phyloP scores from a whole-genome alignment of 2,888 invertebrate species.

The Seira sanloemensis region DNA sequence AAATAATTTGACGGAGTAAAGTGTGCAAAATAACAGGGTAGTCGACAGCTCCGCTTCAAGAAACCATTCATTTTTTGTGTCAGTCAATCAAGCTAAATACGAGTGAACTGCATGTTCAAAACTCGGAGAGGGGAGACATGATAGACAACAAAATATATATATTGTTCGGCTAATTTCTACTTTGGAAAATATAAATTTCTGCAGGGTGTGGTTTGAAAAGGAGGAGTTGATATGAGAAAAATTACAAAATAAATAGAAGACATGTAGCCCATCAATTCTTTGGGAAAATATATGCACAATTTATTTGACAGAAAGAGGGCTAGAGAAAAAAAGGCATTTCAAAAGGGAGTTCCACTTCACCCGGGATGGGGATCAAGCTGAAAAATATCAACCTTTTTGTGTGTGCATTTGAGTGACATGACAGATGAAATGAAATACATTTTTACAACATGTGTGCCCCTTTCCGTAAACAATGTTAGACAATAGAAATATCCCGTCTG shows the following conservation, averaged over 20 bases:
- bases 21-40: slow-evolving; percentile 61
- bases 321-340: not conserved
- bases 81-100: slow-evolving; percentile 51
- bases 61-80: slow-evolving; percentile 55
- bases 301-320: not conserved
- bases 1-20: slow-evolving; percentile 54
- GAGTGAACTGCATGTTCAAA: not conserved
- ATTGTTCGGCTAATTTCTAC: slow-evolving; percentile 55
- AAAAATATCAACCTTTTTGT: not conserved
- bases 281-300: not conserved
- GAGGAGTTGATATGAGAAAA: slow-evolving; percentile 11
- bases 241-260: not conserved
- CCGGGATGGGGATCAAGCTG: slow-evolving; percentile 3
- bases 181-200: not conserved
- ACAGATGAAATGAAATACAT: slow-evolving; percentile 39
- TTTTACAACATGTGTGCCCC: not conserved
- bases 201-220: slow-evolving; percentile 33
- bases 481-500: no score
- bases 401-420: slow-evolving; percentile 34
- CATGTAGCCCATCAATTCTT: no score
- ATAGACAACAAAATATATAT: slow-evolving; percentile 40
- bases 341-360: not conserved
- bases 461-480: no score
- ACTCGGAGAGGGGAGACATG: slow-evolving; percentile 25
- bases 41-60: slow-evolving; percentile 36